Percentiles rank a stretch among this genome's conserved stretches.
phyloP scores from a whole-genome alignment of 2,113 vertebrate genomes.

The crab-eating macaque (Macaca fascicularis) region DNA sequence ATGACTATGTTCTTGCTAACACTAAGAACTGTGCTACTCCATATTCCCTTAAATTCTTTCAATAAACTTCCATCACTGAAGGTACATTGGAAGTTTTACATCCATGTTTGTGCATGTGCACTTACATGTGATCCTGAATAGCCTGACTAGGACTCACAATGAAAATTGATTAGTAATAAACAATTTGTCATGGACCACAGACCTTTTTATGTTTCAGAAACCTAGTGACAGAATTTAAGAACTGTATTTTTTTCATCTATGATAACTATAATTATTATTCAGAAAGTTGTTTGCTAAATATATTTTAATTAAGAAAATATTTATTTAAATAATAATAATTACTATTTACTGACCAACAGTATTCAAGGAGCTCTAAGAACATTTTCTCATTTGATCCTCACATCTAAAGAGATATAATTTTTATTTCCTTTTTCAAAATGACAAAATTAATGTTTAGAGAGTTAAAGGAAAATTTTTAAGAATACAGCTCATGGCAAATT shows the following conservation, averaged over 20 bases:
- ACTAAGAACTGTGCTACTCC: not conserved
- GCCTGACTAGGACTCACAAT: not conserved
- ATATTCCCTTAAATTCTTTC: not conserved
- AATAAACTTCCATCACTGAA: not conserved
- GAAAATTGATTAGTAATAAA: not conserved
- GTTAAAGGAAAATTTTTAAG: not conserved
- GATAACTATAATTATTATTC: not conserved
- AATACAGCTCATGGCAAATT: not conserved
- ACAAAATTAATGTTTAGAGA: not conserved
- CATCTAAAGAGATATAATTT: not conserved
- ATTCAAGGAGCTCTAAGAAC: not conserved
- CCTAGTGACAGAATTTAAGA: not conserved
- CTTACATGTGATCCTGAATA: not conserved
- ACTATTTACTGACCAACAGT: not conserved
- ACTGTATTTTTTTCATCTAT: not conserved
- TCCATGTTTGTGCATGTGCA: not conserved
- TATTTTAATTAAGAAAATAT: conserved; percentile 32
- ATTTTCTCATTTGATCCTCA: not conserved
- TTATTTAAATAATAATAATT: not conserved
- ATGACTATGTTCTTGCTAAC: not conserved
- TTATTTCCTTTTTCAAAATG: not conserved
- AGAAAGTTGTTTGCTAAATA: conserved; percentile 9
- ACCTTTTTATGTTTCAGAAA: not conserved
- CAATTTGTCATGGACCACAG: not conserved
- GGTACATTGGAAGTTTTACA: not conserved